Conservation (phyloP, 2,113 vertebrate species). For the Galemys pyrenaicus region DNA sequence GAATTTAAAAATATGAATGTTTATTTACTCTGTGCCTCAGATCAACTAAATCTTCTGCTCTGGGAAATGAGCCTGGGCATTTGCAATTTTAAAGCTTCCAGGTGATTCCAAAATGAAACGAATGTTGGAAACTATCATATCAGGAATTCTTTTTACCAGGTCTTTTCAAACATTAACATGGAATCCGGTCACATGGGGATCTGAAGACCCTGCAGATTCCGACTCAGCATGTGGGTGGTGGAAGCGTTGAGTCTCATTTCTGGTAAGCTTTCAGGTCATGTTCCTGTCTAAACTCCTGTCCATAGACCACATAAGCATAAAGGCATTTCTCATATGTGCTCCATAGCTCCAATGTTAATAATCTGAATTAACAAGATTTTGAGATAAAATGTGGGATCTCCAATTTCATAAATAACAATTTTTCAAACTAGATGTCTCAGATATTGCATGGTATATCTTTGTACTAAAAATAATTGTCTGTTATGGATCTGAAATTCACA, state of each 20-base stretch:
- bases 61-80: background rate
- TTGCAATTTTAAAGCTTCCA: background rate
- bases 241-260: background rate
- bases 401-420: too few species aligned
- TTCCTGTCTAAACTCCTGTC: background rate
- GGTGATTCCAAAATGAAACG: background rate
- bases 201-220: background rate
- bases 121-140: background rate
- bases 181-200: background rate
- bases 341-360: background rate
- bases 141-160: background rate
- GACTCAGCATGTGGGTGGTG: background rate
- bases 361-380: background rate
- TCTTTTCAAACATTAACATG: background rate
- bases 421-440: background rate
- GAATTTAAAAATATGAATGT: background rate
- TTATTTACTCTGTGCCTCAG: background rate
- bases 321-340: background rate
- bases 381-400: background rate
- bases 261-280: background rate
- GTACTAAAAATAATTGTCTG: background rate
- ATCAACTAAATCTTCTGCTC: background rate
- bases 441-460: background rate
- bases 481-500: background rate
- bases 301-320: background rate